Evolutionary conservation across 2,797 vertebrate genomes (phyloP), one percentile per base, ranked within the genome.

Genomic region (Lateolabrax maculatus): DNA sequence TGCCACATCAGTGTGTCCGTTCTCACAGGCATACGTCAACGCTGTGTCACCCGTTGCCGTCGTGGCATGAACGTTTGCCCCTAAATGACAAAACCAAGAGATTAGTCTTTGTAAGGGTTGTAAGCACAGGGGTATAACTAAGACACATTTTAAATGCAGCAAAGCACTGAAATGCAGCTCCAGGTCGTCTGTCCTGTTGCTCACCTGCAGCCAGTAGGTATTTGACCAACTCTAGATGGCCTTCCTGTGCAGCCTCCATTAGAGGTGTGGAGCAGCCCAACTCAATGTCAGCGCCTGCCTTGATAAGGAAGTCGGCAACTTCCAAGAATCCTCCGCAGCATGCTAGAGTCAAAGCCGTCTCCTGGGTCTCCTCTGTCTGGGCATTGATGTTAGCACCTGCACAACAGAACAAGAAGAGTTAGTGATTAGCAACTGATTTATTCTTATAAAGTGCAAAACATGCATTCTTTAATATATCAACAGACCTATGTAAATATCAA

Each of bases 171-270:
- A 64, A 34, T 46, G 46, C 16, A 34, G n/a, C 21, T 25, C 27
- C 9, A 15, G 34, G 16, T 6, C 18, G 29, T 15, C 3, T 27
- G 52, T 44, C 13, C 39, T 58, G 12, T 21, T 44, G 34, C 92
- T 92, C 79, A 99, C 98, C 98, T 92, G 98, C 96, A 91, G 97
- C 96, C 86, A 99, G 93, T 64, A 99, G 95, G 93, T 99, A 99
- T 93, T 99, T 99, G 84, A 99, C 98, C 94, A 99, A 91, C 87
- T 99, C 98, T 76, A 99, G 95, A 92, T 99, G 98, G 80, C 98
- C 98, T 87, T 99, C 98, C 90, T 99, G 98, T 78, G 98, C 98
- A 73, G 98, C 98, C 91, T 99, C 98, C 98, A 99, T 99, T 78
- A 99, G 95, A 80, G 98, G 98, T 29, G 98, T 99, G 29, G 98